Base-by-base conservation (phyloP, 2,797 vertebrate species). In the Ispidina picta region DNA sequence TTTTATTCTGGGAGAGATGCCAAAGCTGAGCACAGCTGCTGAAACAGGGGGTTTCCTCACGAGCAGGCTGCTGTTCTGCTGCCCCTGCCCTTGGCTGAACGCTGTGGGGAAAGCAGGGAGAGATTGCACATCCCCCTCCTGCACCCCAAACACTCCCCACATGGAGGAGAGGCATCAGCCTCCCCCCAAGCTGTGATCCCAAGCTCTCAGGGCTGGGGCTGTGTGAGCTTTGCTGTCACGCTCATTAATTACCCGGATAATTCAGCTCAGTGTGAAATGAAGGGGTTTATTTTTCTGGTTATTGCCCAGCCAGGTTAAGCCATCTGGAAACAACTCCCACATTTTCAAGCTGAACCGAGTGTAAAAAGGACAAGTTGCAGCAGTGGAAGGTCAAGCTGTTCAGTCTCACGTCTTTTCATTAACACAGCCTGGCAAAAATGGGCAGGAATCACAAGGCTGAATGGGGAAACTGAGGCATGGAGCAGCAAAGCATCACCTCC, bases 1-100 rank as follows among this genome's bases (percentile, higher is more conserved):
- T 92, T 95, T 86, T 76, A 43, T 93, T 90, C 94, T 48, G 94
- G 95, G 95, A 96, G 79, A 66, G 69, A 41, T 46, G 95, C 95
- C 95, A 96, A 85, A 87, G 79, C 82, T 33, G 78, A 92, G 84
- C 63, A 68, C 95, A 94, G 94, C 93, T 96, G 94, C 76, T 1
- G 22, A 95, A 93, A 89, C 51, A 51, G 41, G 83, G 93, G 69
- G 44, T 91, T 96, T 96, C 95, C 94, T 94, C 95, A 94, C 8
- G 65, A 79, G 43, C 78, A 64, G 13, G 19, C 80, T 86, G 86
- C 86, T 46, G 49, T 82, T 58, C 49, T 0, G 0, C 81, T 6
- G 6, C 70, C 66, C 82, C 84, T 77, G 56, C 58, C 58, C 49
- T 85, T 2, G 1, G 64, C 43, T 72, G 66, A 86, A 41, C 0